Base-by-base conservation (phyloP, 2,888 invertebrate genomes). In the Xylophagus ater region DNA sequence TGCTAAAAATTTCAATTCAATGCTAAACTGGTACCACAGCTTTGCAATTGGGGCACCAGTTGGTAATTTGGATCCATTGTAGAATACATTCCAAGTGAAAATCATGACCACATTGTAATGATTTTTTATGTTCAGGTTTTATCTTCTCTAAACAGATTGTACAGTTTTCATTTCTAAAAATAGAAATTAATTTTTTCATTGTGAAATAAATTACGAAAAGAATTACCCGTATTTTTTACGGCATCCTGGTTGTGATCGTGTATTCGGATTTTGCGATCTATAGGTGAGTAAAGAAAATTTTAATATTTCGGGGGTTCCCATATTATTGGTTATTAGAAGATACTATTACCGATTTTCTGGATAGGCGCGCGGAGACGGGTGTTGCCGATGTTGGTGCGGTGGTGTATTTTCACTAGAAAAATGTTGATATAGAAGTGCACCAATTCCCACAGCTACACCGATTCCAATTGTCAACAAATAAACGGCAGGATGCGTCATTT, bases 401-500 rank as follows among this genome's bases (percentile, higher is more conserved):
- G 30, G 37, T 15, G 30, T 24, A 31, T 37, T 30, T 3, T 35
- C 20, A 15, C n/a, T n/a, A n/a, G n/a, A n/a, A n/a, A n/a, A n/a
- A n/a, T n/a, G n/a, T n/a, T n/a, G n/a, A n/a, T n/a, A n/a, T n/a
- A 36, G 32, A 15, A 41, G 19, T 9, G 37, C 33, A 10, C n/a
- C 35, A n/a, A 35, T 32, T 5, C 23, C 39, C 26, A 43, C n/a
- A n/a, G 31, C 41, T n/a, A 41, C 28, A 4, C 24, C 36, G n/a
- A 37, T 31, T 15, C 37, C 37, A 12, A 37, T 31, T 9, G 40
- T 21, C 3, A 37, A 1, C 8, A 36, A 18, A 30, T 43, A 37
- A 4, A 40, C 34, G 2, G 36, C 39, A n/a, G 39, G 36, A 33
- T 39, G 32, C 17, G 36, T 25, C 39, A 42, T 42, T 15, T 28